Evolutionary conservation across 1,140 invertebrate species (phyloP), one percentile per base, ranked within the genome.

Genomic region (Tenebrio molitor): DNA sequence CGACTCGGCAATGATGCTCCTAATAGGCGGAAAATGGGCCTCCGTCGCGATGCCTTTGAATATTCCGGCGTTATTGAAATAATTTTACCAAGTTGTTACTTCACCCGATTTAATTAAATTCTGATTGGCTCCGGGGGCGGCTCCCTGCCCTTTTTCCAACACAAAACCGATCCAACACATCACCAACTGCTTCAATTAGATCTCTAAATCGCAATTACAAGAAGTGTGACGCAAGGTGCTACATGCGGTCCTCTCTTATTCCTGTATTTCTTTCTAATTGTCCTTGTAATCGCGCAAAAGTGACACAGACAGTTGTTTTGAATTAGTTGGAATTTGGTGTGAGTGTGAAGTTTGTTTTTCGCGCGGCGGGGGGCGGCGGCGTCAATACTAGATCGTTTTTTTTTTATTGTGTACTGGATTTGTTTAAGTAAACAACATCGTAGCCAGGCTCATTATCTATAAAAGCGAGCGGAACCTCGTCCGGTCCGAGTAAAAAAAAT

Each of bases 1-100:
- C 10, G 46, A 74, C 71, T 69, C 21, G 16, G 42, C 62, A 50
- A 69, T 70, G 68, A 74, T 64, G 64, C 15, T 70, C 70, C 68
- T 78, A 78, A 76, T 75, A 75, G 77, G 74, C 77, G 74, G 75
- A 77, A 78, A 78, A 78, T 77, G 46, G 41, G 39, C 16, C 36
- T 16, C 15, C 33, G 17, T 66, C 64, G 12, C 44, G 16, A 12
- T 44, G 16, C 41, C 41, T 44, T 44, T 17, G 42, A 62, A 25
- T 62, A 62, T 62, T 7, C 21, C 21, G 8, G 15, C 17, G 42
- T 66, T 66, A 66, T 66, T 42, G 36, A 33, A 42, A 66, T 66
- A 66, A 66, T 62, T 62, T 62, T 25, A n/a, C 36, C 4, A 12
- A 39, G 36, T 39, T 12, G 36, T 39, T 39, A 39, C 36, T 5